These are phyloP conservation scores for Littorina saxatilis DNA, from an alignment of 1,140 invertebrate genomes.

Conservation along the genomic window DNA sequence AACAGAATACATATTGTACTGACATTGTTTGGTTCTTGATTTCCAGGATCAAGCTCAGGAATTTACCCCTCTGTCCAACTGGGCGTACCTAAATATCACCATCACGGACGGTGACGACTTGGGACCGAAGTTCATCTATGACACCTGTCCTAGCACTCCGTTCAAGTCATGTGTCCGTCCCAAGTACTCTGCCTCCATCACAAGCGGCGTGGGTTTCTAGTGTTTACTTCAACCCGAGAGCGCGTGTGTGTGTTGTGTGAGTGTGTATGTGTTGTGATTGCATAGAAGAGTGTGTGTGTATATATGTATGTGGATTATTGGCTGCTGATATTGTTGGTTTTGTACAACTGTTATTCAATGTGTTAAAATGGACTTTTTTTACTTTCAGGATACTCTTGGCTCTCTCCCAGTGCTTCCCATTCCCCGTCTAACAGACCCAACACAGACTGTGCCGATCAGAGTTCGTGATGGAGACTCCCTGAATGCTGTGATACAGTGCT, in stretches of 20 bases:
- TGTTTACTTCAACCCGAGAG: not conserved
- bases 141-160: constrained; percentile 37
- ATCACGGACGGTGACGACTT: constrained; percentile 65
- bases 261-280: not conserved
- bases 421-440: not conserved
- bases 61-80: constrained; percentile 27
- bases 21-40: not conserved
- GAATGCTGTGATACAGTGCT: constrained; percentile 37
- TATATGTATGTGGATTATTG: too few species aligned
- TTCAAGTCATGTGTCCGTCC: constrained; percentile 50
- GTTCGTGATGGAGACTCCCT: constrained; percentile 50
- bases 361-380: too few species aligned
- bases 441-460: not conserved
- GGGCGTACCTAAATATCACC: constrained; percentile 50
- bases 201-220: constrained; percentile 1
- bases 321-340: too few species aligned
- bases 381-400: not conserved
- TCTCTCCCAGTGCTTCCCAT: constrained; percentile 14
- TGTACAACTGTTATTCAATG: too few species aligned
- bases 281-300: not conserved
- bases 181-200: constrained; percentile 47
- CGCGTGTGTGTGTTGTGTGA: not conserved
- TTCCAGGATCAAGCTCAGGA: not conserved
- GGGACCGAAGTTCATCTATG: constrained; percentile 58
- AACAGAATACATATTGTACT: not conserved